phyloP scores from a whole-genome alignment of 1,140 invertebrate genomes.

The Microplitis demolitor region DNA sequence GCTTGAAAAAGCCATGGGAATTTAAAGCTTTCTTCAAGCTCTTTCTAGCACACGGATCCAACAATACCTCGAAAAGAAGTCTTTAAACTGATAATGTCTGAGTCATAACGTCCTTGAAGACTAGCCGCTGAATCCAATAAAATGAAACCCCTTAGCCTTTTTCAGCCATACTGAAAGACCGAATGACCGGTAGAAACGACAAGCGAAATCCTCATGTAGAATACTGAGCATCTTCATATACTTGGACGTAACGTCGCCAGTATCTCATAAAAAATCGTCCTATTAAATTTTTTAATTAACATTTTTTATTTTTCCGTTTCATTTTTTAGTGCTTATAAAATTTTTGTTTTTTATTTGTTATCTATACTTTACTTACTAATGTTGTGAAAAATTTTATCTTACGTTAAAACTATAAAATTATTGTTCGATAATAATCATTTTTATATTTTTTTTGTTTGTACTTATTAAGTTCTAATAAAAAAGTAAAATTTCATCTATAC shows the following conservation, averaged over 20 bases:
- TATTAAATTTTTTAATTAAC: conserved; percentile 14
- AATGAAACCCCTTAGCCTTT: not conserved
- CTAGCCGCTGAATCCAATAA: not conserved
- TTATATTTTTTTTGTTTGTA: no score
- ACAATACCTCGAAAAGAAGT: conserved; percentile 37
- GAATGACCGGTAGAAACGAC: not conserved
- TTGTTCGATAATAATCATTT: no score
- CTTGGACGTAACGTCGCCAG: not conserved
- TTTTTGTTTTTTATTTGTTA: not conserved
- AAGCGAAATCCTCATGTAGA: not conserved
- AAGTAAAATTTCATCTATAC: no score
- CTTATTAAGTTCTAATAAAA: no score
- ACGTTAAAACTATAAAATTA: no score
- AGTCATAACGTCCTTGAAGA: conserved; percentile 6
- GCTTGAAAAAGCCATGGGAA: conserved; percentile 37
- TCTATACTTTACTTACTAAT: not conserved
- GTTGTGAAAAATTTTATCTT: no score
- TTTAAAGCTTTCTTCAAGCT: conserved; percentile 40
- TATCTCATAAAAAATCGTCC: not conserved
- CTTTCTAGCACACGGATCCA: conserved; percentile 45
- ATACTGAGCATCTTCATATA: not conserved
- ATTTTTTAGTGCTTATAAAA: not conserved
- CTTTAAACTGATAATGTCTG: conserved; percentile 27
- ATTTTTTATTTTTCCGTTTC: not conserved
- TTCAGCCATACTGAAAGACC: conserved; percentile 1